Conservation (phyloP, 2,113 vertebrate genomes). For the Cichladusa arquata region DNA sequence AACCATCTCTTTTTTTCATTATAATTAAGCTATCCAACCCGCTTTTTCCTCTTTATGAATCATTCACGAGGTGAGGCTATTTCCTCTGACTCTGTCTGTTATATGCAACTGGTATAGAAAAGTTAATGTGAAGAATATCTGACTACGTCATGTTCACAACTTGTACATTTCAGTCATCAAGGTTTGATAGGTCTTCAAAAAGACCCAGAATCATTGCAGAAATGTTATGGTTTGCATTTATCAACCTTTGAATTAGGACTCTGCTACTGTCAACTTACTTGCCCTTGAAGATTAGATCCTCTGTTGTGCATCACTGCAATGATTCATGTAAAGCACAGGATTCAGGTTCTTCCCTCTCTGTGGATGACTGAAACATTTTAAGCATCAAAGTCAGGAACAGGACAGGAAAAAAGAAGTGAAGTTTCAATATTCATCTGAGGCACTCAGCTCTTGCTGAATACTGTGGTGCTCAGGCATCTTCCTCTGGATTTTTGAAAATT, state of each 20-base stretch:
- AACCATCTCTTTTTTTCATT: not conserved
- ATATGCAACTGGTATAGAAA: not conserved
- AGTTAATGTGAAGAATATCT: not conserved
- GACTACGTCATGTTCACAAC: not conserved
- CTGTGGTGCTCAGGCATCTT: not conserved
- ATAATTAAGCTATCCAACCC: not conserved
- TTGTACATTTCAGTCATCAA: not conserved
- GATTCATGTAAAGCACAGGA: not conserved
- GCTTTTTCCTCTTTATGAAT: not conserved
- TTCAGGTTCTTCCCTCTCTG: not conserved
- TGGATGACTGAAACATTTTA: not conserved
- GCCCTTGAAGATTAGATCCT: not conserved
- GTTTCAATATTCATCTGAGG: not conserved
- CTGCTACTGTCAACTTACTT: not conserved
- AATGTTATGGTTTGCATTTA: not conserved
- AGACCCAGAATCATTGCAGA: not conserved
- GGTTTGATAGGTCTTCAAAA: not conserved
- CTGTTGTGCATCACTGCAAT: not conserved
- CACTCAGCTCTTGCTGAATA: not conserved
- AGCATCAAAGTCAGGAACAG: not conserved
- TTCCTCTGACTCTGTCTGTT: not conserved
- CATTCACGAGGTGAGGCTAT: not conserved
- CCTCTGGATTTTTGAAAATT: not conserved
- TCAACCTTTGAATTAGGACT: not conserved
- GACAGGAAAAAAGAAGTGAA: not conserved